Percentiles rank a stretch among this genome's conserved stretches.
Evolutionary conservation across 2,888 invertebrate species (phyloP).

Genomic region (Noctua comes): DNA sequence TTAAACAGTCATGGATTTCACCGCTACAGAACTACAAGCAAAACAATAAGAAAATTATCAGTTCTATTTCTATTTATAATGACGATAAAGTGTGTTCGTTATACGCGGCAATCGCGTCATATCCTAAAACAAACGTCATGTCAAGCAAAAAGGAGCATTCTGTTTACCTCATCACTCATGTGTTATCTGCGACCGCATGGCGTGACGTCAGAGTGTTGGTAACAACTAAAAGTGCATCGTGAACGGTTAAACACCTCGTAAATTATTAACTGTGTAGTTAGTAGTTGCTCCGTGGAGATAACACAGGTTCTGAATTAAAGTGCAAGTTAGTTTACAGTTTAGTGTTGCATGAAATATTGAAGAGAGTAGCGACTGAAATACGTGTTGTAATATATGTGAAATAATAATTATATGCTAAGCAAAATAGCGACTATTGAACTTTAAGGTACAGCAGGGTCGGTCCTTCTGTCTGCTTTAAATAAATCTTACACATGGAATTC

Average conservation of each 20-base stretch:
- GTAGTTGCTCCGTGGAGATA: conserved; percentile 43
- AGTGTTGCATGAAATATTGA: conserved; percentile 16
- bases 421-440: neutral
- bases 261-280: conserved; percentile 48
- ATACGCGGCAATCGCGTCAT: conserved; percentile 18
- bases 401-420: neutral
- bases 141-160: conserved; percentile 19
- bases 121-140: conserved; percentile 37
- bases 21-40: neutral
- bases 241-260: conserved; percentile 45
- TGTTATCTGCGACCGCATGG: conserved; percentile 44
- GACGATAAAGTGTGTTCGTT: conserved; percentile 1
- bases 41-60: neutral
- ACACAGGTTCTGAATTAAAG: conserved; percentile 48
- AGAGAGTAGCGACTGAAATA: conserved; percentile 9
- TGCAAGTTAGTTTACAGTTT: conserved; percentile 34
- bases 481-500: neutral
- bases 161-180: conserved; percentile 36
- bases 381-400: neutral
- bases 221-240: conserved; percentile 47
- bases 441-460: too few relatives aligned
- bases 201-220: conserved; percentile 54
- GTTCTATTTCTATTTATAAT: conserved; percentile 3
- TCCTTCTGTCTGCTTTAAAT: neutral
- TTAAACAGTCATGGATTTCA: neutral